These are phyloP conservation scores for Xestia sexstrigata DNA, from an alignment of 2,888 invertebrate species.

Conservation along the genomic window DNA sequence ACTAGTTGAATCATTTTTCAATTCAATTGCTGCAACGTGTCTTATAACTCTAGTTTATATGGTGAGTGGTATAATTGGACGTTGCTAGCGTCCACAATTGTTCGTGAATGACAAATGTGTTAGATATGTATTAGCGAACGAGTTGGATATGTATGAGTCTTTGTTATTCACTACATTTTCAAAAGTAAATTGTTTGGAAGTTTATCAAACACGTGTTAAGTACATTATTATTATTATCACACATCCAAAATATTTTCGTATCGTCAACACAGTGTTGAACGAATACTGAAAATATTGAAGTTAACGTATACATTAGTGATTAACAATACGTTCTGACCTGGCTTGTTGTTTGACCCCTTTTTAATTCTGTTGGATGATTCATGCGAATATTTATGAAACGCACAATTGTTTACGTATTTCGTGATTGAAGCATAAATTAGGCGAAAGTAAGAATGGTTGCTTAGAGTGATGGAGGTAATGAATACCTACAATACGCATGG, in stretches of 20 bases:
- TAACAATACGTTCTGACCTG: slow-evolving; percentile 56
- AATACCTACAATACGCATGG: slow-evolving; percentile 30
- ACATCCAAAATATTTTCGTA: slow-evolving; percentile 36
- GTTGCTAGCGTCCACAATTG: slow-evolving; percentile 25
- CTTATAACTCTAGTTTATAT: slow-evolving; percentile 42
- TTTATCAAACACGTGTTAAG: slow-evolving; percentile 17
- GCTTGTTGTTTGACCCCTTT: slow-evolving; percentile 55
- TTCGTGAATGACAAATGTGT: slow-evolving; percentile 45
- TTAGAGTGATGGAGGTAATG: slow-evolving; percentile 24
- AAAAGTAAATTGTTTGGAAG: slow-evolving; percentile 27
- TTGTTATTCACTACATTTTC: slow-evolving; percentile 42
- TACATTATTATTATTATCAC: slow-evolving; percentile 36
- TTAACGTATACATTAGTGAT: slow-evolving; percentile 39
- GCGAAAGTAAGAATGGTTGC: slow-evolving; percentile 32
- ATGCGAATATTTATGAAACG: slow-evolving; percentile 46
- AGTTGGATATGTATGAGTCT: slow-evolving; percentile 46
- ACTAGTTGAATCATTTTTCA: slow-evolving; percentile 60
- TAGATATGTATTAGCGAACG: slow-evolving; percentile 18
- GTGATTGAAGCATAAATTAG: slow-evolving; percentile 53
- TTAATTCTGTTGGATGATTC: slow-evolving; percentile 58
- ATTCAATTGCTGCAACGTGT: slow-evolving; percentile 50
- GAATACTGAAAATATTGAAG: slow-evolving; percentile 15
- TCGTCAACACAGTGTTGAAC: slow-evolving; percentile 8
- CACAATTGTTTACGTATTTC: slow-evolving; percentile 41
- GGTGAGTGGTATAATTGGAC: slow-evolving; percentile 42